Evolutionary conservation across 2,888 invertebrate species (phyloP), one percentile per base, ranked within the genome.

Genomic region (Trypoxylon attenuatum): DNA sequence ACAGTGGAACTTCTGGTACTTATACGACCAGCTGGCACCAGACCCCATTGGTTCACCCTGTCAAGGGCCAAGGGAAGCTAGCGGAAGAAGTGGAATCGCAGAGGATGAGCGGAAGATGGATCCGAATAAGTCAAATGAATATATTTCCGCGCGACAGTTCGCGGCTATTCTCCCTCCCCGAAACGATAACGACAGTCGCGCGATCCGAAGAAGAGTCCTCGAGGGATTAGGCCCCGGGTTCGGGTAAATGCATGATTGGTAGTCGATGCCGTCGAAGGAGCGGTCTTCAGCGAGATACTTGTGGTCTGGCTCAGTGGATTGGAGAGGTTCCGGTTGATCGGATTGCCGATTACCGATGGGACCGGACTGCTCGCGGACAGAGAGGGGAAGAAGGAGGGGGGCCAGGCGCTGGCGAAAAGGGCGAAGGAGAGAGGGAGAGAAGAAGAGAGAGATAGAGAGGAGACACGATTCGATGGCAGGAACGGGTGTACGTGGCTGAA

Each of bases 231-330:
- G 76, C 60, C 71, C n/a, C 76, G 78, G 80, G 10, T 13, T 77
- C 77, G 74, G 68, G 76, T 83, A 78, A 82, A 83, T 79, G 80
- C 81, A 82, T 79, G 84, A 84, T 84, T 84, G 82, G 77, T 77
- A 79, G 79, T 78, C 77, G 66, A 43, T 66, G 66, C 50, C 50
- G 68, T 56, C 56, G 80, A 80, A 82, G 80, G 76, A 83, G 79
- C 64, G 76, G 77, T 72, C 76, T 71, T 69, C 72, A 72, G 75
- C 70, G 76, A 77, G 80, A 82, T 79, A 82, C 83, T 83, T 79
- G 83, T 81, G 83, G 82, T 66, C 73, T 73, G 75, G 75, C 68
- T 80, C 76, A 77, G 70, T 77, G 77, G 72, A 76, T 78, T 73
- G 76, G 75, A 84, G 84, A 80, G 82, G 74, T 81, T 82, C 78